These are phyloP conservation scores for Halcyon malimbica DNA, from an alignment of 2,113 vertebrate genomes.

Conservation along the genomic window DNA sequence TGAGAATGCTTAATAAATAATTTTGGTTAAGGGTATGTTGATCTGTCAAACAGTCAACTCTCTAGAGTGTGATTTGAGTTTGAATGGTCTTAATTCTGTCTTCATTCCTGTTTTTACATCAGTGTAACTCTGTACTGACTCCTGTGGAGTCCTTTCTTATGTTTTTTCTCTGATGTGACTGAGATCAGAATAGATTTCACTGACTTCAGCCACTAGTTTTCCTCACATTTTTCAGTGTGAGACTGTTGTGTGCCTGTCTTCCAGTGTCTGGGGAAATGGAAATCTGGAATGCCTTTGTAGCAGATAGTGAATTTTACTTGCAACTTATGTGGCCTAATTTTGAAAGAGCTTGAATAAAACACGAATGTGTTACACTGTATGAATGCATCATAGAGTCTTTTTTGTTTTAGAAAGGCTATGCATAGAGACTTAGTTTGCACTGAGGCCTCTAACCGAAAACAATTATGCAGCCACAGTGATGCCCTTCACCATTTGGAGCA, in stretches of 20 bases:
- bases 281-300: conserved; percentile 37
- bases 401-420: background rate
- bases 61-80: background rate
- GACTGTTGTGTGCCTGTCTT: conserved; percentile 10
- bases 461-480: background rate
- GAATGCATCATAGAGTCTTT: background rate
- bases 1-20: background rate
- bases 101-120: background rate
- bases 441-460: background rate
- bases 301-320: conserved; percentile 40
- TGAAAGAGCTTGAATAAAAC: conserved; percentile 55
- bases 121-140: conserved; percentile 1
- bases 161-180: background rate
- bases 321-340: background rate
- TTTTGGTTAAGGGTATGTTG: background rate
- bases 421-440: background rate
- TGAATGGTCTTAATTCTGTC: background rate
- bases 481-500: background rate
- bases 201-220: background rate
- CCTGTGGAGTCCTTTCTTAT: background rate
- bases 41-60: background rate
- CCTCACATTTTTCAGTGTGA: background rate
- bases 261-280: background rate
- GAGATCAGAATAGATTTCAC: background rate
- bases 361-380: background rate